These are phyloP conservation scores for Lobophora halterata DNA, from an alignment of 2,888 invertebrate genomes.

Conservation along the genomic window DNA sequence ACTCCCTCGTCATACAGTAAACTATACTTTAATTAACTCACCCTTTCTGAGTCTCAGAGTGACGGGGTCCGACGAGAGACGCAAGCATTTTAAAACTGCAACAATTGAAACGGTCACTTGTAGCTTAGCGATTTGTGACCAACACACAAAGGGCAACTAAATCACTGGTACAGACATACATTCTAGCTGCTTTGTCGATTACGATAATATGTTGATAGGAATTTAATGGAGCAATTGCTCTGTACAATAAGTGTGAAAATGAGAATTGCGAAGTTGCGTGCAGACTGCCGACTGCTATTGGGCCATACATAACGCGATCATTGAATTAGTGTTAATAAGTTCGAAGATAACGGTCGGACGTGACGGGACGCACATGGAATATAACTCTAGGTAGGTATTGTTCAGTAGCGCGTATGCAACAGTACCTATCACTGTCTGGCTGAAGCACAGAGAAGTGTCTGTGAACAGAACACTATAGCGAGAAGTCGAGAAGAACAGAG, in stretches of 20 bases:
- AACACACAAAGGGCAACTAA: slow-evolving; percentile 30
- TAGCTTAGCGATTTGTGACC: slow-evolving; percentile 19
- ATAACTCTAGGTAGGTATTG: slow-evolving; percentile 35
- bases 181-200: slow-evolving; percentile 38
- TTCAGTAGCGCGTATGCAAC: slow-evolving; percentile 33
- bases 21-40: slow-evolving; percentile 66
- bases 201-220: slow-evolving; percentile 44
- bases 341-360: slow-evolving; percentile 51
- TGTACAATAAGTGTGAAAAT: slow-evolving; percentile 50
- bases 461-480: slow-evolving; percentile 11
- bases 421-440: slow-evolving; percentile 23
- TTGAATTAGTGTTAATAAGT: slow-evolving; percentile 66
- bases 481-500: slow-evolving; percentile 9
- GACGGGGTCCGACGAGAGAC: slow-evolving; percentile 94
- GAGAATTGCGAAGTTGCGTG: slow-evolving; percentile 65
- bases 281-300: slow-evolving; percentile 35
- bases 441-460: slow-evolving; percentile 4
- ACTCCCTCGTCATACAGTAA: slow-evolving; percentile 40
- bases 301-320: slow-evolving; percentile 63
- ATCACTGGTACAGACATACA: slow-evolving; percentile 24
- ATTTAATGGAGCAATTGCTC: slow-evolving; percentile 42
- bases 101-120: slow-evolving; percentile 56
- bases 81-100: slow-evolving; percentile 95
- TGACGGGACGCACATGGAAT: slow-evolving; percentile 40
- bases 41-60: slow-evolving; percentile 95